Evolutionary conservation across 2,113 vertebrate species (phyloP), one percentile per base, ranked within the genome.

Genomic region (Pterophyllum scalare): DNA sequence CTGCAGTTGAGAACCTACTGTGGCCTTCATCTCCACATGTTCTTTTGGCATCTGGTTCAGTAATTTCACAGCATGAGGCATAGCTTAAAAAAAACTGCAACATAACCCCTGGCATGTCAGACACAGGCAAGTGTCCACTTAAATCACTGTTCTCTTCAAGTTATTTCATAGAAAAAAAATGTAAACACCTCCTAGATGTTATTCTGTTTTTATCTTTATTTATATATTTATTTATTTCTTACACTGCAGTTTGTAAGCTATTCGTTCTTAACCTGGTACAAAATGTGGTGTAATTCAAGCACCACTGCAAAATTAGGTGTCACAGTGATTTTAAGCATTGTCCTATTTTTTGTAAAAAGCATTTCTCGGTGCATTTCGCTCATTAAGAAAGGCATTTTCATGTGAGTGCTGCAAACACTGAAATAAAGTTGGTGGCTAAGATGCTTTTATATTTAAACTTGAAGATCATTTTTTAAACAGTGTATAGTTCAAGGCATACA

Each of bases 381-480:
- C 22, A 26, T 28, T 20, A 17, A 82, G 43, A 24, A 6, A 60
- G 17, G n/a, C 1, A 26, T 33, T 38, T 84, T 52, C 72, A 65
- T 59, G 78, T 54, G 67, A 72, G 19, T 61, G 67, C 17, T 67
- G 15, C 17, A 58, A 81, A 65, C 33, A 57, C 17, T 1, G 7
- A 33, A 60, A 72, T 22, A 67, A 43, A 61, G 46, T 81, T 58
- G 46, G 46, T 84, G 67, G 64, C 65, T 88, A 59, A 49, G 59
- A 64, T 49, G 19, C 33, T 38, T 54, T 77, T 56, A 65, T 49
- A 83, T 83, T 78, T 84, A 58, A 90, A 88, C 75, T 80, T 82
- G 75, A 80, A 26, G 54, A 60, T 59, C 85, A 91, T 82, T 88
- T 90, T 88, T 83, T 33, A 70, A 86, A 84, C 79, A 60, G 80